A percentile compares a stretch with the other conserved stretches of the same genome.
Evolutionary conservation across 2,888 invertebrate genomes (phyloP).

Genomic region (Agapostemon virescens): DNA sequence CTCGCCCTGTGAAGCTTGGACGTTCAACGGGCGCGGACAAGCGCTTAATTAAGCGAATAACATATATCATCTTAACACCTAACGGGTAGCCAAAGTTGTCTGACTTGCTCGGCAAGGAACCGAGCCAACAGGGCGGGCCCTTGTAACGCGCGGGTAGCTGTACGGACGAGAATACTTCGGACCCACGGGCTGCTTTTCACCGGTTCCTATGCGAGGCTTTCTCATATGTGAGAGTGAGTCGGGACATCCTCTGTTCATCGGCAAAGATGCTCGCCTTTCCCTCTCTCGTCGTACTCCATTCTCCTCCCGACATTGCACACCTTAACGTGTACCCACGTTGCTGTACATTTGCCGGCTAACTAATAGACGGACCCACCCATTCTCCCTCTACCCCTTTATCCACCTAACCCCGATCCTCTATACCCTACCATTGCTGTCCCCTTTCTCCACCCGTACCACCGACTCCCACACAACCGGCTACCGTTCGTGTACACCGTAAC

Average conservation of each 20-base stretch:
- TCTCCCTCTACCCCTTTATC: slow-evolving; percentile 44
- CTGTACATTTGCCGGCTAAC: slow-evolving; percentile 68
- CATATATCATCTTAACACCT: slow-evolving; percentile 76
- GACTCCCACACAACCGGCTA: slow-evolving; percentile 35
- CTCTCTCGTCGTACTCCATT: slow-evolving; percentile 48
- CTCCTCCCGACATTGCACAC: slow-evolving; percentile 50
- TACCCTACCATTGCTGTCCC: not conserved
- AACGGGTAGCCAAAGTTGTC: slow-evolving; percentile 53
- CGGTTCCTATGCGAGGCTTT: slow-evolving; percentile 32
- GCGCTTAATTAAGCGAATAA: slow-evolving; percentile 79
- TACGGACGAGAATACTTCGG: slow-evolving; percentile 33
- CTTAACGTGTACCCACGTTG: slow-evolving; percentile 58
- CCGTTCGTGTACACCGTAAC: slow-evolving; percentile 60
- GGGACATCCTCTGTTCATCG: slow-evolving; percentile 40
- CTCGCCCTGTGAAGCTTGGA: slow-evolving; percentile 65
- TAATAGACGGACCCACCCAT: slow-evolving; percentile 68
- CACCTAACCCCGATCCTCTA: not conserved
- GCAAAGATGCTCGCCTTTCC: slow-evolving; percentile 38
- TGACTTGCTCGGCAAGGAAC: slow-evolving; percentile 42
- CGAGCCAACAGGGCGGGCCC: slow-evolving; percentile 19
- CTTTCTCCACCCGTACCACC: slow-evolving; percentile 5
- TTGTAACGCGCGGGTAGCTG: slow-evolving; percentile 3
- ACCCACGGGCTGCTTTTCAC: slow-evolving; percentile 52
- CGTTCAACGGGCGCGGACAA: slow-evolving; percentile 70
- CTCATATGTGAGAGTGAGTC: slow-evolving; percentile 33